phyloP scores from a whole-genome alignment of 2,113 vertebrate genomes.

The Macroglossus sobrinus region DNA sequence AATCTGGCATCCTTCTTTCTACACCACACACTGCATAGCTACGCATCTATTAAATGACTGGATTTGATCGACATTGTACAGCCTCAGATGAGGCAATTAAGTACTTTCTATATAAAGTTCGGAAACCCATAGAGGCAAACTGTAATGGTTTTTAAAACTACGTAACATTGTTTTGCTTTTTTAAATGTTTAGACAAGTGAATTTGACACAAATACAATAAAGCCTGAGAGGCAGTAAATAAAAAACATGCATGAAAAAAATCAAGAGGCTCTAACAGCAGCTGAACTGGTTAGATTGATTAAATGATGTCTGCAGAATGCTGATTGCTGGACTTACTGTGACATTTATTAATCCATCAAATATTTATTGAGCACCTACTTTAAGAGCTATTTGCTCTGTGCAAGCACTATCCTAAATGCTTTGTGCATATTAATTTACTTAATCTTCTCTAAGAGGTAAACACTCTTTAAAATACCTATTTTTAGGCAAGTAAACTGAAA shows the following conservation, averaged over 20 bases:
- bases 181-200: constrained; percentile 47
- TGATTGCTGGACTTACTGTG: neutral
- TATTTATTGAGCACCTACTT: constrained; percentile 53
- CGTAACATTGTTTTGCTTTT: constrained; percentile 22
- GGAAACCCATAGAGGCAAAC: constrained; percentile 30
- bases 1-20: neutral
- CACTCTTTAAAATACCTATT: constrained; percentile 41
- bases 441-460: constrained; percentile 41
- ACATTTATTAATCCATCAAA: constrained; percentile 33
- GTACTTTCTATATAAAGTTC: neutral
- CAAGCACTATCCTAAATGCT: neutral
- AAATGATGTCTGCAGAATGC: constrained; percentile 28
- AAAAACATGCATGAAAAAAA: constrained; percentile 44
- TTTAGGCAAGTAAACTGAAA: constrained; percentile 10
- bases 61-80: neutral
- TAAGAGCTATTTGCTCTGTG: constrained; percentile 44
- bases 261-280: neutral
- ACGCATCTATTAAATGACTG: neutral
- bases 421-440: constrained; percentile 42
- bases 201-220: constrained; percentile 64
- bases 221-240: constrained; percentile 8
- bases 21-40: too few relatives aligned
- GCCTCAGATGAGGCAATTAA: neutral
- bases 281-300: constrained; percentile 42
- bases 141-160: constrained; percentile 31